phyloP scores from a whole-genome alignment of 2,797 vertebrate species.

The Chelonia mydas region DNA sequence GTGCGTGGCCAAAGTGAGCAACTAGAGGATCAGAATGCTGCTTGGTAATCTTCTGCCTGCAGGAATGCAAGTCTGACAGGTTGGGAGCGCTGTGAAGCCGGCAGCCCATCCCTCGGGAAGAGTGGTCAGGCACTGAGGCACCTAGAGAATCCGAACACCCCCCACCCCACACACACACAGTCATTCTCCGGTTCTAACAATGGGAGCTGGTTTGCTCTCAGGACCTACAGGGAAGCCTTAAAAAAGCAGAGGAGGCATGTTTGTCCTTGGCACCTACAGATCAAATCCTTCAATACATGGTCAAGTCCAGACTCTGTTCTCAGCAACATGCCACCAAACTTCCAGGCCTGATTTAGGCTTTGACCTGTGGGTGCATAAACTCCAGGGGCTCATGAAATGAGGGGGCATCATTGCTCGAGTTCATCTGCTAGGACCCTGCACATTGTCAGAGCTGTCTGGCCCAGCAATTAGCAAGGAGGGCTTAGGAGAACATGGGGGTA shows the following conservation, averaged over 20 bases:
- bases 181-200: background rate
- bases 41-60: conserved; percentile 93
- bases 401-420: background rate
- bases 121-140: conserved; percentile 75
- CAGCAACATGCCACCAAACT: background rate
- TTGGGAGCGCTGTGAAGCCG: conserved; percentile 92
- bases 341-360: background rate
- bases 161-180: background rate
- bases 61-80: conserved; percentile 79
- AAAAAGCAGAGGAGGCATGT: background rate
- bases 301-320: background rate
- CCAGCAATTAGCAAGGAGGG: background rate
- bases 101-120: conserved; percentile 87
- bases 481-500: background rate
- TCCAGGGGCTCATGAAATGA: background rate
- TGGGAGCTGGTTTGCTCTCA: background rate
- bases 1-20: conserved; percentile 64
- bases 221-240: background rate
- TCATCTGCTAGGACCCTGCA: background rate
- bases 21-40: conserved; percentile 92
- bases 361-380: background rate
- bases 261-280: background rate
- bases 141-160: conserved; percentile 48
- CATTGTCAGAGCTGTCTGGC: background rate
- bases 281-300: background rate